phyloP scores from a whole-genome alignment of 2,113 vertebrate genomes.

The Calidris pugnax region DNA sequence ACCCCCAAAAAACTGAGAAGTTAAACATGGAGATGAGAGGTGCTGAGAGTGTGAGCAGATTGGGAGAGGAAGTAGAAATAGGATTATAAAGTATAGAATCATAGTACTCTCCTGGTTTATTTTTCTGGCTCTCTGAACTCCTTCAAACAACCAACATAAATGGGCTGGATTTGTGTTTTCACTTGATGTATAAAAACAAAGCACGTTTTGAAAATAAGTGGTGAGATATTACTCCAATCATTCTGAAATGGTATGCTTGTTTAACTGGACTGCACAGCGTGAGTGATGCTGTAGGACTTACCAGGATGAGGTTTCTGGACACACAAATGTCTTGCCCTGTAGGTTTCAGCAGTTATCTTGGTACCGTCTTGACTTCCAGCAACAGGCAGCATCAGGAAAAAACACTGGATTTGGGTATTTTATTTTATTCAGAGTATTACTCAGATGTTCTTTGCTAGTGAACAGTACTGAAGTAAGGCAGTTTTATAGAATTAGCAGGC shows the following conservation, averaged over 20 bases:
- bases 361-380: background rate
- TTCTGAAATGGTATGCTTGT: background rate
- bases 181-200: background rate
- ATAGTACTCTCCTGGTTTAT: background rate
- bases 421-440: background rate
- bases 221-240: background rate
- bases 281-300: too few species aligned
- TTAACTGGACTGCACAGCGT: background rate
- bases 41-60: background rate
- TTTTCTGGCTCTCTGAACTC: background rate
- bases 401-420: background rate
- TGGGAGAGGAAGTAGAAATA: background rate
- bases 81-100: background rate
- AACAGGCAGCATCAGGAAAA: background rate
- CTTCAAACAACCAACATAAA: background rate
- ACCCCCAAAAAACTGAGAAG: background rate
- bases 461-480: background rate
- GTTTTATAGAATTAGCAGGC: background rate
- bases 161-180: background rate
- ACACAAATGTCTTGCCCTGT: background rate
- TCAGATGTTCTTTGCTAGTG: background rate
- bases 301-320: background rate
- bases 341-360: slow-evolving; percentile 20
- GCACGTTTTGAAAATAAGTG: background rate
- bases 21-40: background rate